phyloP scores from a whole-genome alignment of 92 coral and sea anemone species.

The Scolanthus callimorphus region DNA sequence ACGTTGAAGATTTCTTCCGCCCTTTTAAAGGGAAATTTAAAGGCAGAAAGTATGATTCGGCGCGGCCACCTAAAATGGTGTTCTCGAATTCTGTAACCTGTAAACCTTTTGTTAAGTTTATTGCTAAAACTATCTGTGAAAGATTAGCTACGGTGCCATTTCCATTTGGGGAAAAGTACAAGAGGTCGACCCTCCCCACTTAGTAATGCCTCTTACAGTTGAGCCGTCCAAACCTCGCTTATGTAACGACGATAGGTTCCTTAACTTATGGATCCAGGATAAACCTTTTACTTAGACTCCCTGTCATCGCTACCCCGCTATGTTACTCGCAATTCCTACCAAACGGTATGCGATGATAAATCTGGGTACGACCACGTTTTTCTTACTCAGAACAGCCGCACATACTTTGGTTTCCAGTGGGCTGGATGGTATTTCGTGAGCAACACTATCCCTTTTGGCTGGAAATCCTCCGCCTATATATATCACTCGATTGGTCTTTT shows the following conservation, averaged over 20 bases:
- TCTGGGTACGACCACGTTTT: slow-evolving; percentile 49
- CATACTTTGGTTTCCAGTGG: slow-evolving; percentile 52
- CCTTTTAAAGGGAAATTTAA: slow-evolving; percentile 28
- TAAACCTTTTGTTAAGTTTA: slow-evolving; percentile 21
- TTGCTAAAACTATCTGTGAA: slow-evolving; percentile 14
- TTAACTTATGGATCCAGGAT: slow-evolving; percentile 19
- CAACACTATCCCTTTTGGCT: slow-evolving; percentile 45
- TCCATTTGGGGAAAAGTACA: slow-evolving; percentile 23
- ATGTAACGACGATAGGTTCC: slow-evolving; percentile 5
- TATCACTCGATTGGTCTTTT: slow-evolving; percentile 34
- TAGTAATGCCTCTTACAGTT: slow-evolving; percentile 26
- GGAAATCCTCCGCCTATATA: slow-evolving; percentile 42
- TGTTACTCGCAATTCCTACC: slow-evolving; percentile 19
- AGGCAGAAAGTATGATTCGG: slow-evolving; percentile 15
- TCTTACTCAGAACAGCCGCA: slow-evolving; percentile 22
- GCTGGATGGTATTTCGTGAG: slow-evolving; percentile 36
- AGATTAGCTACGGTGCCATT: slow-evolving; percentile 22
- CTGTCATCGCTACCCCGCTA: slow-evolving; percentile 26
- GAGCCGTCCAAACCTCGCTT: background rate
- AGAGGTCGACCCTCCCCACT: slow-evolving; percentile 17
- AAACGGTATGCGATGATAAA: slow-evolving; percentile 45
- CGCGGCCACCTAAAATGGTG: slow-evolving; percentile 13
- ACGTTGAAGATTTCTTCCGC: slow-evolving; percentile 2
- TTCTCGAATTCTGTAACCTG: slow-evolving; percentile 24
- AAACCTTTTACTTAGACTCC: slow-evolving; percentile 11